Percentiles rank a stretch among this genome's conserved stretches.
phyloP scores from a whole-genome alignment of 1,140 invertebrate species.

The Aphis gossypii region DNA sequence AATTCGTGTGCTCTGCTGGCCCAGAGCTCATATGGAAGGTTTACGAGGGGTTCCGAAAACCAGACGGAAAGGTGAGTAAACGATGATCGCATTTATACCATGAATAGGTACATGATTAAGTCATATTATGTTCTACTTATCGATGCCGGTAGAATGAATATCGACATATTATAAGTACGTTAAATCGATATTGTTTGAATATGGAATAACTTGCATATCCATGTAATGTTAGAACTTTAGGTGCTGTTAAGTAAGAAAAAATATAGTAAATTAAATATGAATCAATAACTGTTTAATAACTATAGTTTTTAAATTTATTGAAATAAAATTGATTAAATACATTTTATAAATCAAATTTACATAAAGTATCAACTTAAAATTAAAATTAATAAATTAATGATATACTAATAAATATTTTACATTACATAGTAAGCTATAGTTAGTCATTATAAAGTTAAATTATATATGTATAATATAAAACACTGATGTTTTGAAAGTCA shows the following conservation, averaged over 20 bases:
- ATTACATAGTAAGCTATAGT: no score
- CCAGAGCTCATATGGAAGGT: slow-evolving; percentile 93
- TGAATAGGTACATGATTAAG: not conserved
- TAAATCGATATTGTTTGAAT: not conserved
- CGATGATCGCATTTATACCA: not conserved
- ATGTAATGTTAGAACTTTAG: no score
- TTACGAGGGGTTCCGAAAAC: slow-evolving; percentile 87
- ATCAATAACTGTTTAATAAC: no score
- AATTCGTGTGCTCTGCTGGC: slow-evolving; percentile 85
- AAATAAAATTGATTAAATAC: not conserved
- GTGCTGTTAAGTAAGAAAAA: no score
- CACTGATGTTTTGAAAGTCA: no score
- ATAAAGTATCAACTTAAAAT: not conserved
- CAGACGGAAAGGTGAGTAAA: slow-evolving; percentile 84
- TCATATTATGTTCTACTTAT: not conserved
- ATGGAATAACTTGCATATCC: not conserved
- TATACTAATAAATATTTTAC: no score
- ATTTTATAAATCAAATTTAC: not conserved
- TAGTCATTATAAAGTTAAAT: no score
- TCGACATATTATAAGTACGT: not conserved
- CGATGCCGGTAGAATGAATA: not conserved
- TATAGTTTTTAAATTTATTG: not conserved
- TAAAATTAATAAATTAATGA: not conserved
- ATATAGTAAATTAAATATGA: not conserved
- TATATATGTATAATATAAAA: no score